Evolutionary conservation across 2,113 vertebrate genomes (phyloP).

Genomic region (Aegithalos caudatus): DNA sequence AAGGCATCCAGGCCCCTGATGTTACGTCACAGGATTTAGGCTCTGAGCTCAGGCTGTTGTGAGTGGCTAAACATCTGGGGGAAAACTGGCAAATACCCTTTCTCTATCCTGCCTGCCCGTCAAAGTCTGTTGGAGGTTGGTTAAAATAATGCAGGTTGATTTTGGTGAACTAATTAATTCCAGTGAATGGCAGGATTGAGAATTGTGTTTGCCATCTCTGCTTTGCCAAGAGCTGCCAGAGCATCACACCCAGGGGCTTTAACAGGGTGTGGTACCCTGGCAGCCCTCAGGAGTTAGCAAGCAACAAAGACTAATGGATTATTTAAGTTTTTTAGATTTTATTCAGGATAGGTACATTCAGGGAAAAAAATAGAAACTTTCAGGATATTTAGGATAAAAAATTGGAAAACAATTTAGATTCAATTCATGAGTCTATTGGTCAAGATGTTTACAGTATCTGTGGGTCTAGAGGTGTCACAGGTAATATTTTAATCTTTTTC

Average conservation of each 20-base stretch:
- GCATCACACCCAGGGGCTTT: not conserved
- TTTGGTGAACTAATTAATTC: not conserved
- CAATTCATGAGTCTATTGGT: not conserved
- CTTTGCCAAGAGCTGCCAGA: not conserved
- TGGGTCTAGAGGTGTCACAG: not conserved
- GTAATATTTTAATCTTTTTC: not conserved
- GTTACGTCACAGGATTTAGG: not conserved
- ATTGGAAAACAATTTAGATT: not conserved
- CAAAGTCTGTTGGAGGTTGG: not conserved
- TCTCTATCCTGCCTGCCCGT: not conserved
- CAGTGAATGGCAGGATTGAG: not conserved
- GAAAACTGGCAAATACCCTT: not conserved
- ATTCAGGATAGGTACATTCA: not conserved
- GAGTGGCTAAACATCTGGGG: not conserved
- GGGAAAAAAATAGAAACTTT: not conserved
- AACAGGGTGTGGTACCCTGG: not conserved
- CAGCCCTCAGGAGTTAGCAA: not conserved
- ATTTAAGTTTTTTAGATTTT: not conserved
- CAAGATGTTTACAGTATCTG: not conserved
- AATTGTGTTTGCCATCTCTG: not conserved
- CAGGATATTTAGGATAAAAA: not conserved
- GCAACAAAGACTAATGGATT: not conserved
- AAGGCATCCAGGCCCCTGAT: not conserved
- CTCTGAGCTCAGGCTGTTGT: not conserved
- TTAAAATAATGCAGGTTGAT: not conserved